phyloP scores from a whole-genome alignment of 2,888 invertebrate species.

The Eulithis prunata region DNA sequence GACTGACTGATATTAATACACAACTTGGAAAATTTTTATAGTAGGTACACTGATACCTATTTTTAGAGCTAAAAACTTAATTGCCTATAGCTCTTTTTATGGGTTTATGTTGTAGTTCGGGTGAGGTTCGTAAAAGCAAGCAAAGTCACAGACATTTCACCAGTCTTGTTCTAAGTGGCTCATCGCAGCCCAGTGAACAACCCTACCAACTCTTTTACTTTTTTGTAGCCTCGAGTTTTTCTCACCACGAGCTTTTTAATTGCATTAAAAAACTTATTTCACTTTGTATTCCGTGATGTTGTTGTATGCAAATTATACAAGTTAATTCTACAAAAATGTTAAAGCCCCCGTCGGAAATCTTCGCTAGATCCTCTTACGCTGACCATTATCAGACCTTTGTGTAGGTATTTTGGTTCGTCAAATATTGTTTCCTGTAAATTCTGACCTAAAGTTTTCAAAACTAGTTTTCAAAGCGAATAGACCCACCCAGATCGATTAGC shows the following conservation, averaged over 20 bases:
- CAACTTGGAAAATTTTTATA: too few relatives aligned
- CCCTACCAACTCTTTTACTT: slow-evolving; percentile 16
- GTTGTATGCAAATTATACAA: slow-evolving; percentile 49
- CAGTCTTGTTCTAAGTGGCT: slow-evolving; percentile 20
- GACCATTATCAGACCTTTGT: too few relatives aligned
- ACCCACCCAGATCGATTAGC: too few relatives aligned
- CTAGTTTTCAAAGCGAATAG: too few relatives aligned
- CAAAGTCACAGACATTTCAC: not conserved
- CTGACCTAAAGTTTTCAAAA: too few relatives aligned
- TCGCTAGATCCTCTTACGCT: too few relatives aligned
- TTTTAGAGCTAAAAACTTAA: not conserved
- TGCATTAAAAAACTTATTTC: slow-evolving; percentile 60
- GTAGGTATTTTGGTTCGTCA: too few relatives aligned
- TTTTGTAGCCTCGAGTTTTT: slow-evolving; percentile 29
- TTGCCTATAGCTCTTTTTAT: not conserved
- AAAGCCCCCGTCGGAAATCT: too few relatives aligned
- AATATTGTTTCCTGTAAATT: too few relatives aligned
- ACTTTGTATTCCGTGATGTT: slow-evolving; percentile 47
- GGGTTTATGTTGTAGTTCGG: too few relatives aligned
- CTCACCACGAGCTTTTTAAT: slow-evolving; percentile 51
- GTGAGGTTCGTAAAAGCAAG: not conserved
- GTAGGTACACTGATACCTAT: too few relatives aligned
- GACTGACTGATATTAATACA: not conserved
- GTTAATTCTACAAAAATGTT: too few relatives aligned
- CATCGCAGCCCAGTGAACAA: slow-evolving; percentile 17